phyloP scores from a whole-genome alignment of 2,888 invertebrate genomes.

The Liopterus haemorrhoidalis region DNA sequence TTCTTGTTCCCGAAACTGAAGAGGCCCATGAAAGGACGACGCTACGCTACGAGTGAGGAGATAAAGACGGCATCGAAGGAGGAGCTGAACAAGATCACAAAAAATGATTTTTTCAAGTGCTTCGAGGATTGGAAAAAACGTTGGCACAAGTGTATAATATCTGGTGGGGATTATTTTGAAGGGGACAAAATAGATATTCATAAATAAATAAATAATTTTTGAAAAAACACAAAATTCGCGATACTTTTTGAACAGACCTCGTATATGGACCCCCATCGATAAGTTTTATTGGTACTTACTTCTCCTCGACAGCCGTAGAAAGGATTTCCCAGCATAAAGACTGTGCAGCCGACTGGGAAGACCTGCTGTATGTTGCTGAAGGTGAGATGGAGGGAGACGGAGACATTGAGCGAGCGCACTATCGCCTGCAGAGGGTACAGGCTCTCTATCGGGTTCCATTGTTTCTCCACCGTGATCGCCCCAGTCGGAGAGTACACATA shows the following conservation, averaged over 20 bases:
- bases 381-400: conserved; percentile 44
- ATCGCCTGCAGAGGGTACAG: conserved; percentile 67
- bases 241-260: conserved; percentile 37
- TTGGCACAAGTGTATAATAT: no score
- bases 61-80: no score
- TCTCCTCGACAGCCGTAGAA: conserved; percentile 77
- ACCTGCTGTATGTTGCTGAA: conserved; percentile 52
- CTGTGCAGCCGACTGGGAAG: conserved; percentile 60
- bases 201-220: no score
- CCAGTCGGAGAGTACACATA: conserved; percentile 57
- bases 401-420: conserved; percentile 50
- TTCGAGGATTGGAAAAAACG: no score
- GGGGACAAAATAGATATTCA: no score
- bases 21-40: no score
- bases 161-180: no score
- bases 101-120: no score
- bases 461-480: conserved; percentile 60
- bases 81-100: no score
- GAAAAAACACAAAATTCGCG: conserved; percentile 23
- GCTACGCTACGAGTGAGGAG: no score
- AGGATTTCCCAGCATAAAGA: conserved; percentile 73
- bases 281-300: conserved; percentile 49
- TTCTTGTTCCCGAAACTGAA: no score
- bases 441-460: conserved; percentile 60
- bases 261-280: conserved; percentile 35